Conservation (phyloP, 2,888 invertebrate species). For the Tipula helvola region DNA sequence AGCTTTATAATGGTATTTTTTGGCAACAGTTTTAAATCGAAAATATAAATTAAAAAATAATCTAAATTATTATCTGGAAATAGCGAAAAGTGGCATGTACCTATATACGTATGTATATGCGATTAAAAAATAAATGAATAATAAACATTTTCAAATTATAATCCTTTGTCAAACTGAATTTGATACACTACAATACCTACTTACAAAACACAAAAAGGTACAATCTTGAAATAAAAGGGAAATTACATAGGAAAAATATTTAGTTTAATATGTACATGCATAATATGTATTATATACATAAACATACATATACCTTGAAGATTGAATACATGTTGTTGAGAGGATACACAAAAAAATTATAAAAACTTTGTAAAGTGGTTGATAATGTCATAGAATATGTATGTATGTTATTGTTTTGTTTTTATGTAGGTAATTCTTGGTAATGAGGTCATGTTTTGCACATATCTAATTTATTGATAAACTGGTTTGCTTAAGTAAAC, state of each 20-base stretch:
- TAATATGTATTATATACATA: not conserved
- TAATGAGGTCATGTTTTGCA: not conserved
- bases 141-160: not conserved
- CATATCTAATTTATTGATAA: not conserved
- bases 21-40: no score
- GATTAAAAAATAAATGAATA: not conserved
- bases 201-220: not conserved
- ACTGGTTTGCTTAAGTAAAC: not conserved
- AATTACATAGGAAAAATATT: not conserved
- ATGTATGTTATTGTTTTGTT: not conserved
- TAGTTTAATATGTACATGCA: not conserved
- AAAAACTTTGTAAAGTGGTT: not conserved
- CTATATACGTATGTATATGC: not conserved
- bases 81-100: no score
- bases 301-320: not conserved
- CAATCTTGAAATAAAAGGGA: not conserved
- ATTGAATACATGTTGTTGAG: not conserved
- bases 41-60: not conserved
- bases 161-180: not conserved
- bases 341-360: not conserved
- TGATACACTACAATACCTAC: not conserved
- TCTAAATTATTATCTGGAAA: no score
- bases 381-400: not conserved
- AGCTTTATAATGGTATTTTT: not conserved
- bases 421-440: not conserved